phyloP scores from a whole-genome alignment of 2,888 invertebrate species.

The Hypomecis atomaria region DNA sequence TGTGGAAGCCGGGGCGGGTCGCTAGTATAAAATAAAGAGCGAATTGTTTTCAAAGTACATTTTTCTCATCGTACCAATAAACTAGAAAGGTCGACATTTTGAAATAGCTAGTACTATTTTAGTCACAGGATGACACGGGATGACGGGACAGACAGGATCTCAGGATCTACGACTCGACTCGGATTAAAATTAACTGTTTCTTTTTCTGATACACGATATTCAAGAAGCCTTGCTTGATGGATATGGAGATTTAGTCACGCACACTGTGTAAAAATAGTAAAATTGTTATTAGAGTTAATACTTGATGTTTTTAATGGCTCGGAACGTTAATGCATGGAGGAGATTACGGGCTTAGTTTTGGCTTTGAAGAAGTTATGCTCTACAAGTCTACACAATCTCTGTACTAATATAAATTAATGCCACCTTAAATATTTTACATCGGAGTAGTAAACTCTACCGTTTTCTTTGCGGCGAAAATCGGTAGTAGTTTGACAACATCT shows the following conservation, averaged over 20 bases:
- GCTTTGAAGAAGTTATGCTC: too few relatives aligned
- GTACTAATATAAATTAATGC: too few relatives aligned
- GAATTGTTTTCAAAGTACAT: neutral
- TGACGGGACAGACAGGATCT: slow-evolving; percentile 42
- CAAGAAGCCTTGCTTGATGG: slow-evolving; percentile 35
- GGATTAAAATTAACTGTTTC: slow-evolving; percentile 61
- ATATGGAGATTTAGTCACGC: slow-evolving; percentile 41
- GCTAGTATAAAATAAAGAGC: too few relatives aligned
- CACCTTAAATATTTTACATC: too few relatives aligned
- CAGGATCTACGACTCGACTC: slow-evolving; percentile 35
- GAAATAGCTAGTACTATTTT: slow-evolving; percentile 2
- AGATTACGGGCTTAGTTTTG: too few relatives aligned
- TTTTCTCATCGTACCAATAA: neutral
- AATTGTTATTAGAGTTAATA: neutral
- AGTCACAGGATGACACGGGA: slow-evolving; percentile 43
- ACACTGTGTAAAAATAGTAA: neutral
- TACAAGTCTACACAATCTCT: too few relatives aligned
- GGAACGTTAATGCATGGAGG: too few relatives aligned
- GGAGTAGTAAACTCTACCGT: too few relatives aligned
- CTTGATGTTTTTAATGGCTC: too few relatives aligned
- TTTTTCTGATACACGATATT: slow-evolving; percentile 52
- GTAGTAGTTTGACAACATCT: too few relatives aligned
- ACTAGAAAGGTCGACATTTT: neutral
- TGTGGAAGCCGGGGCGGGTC: too few relatives aligned
- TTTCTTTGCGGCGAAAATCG: too few relatives aligned